Evolutionary conservation across 2,888 invertebrate genomes (phyloP).

Genomic region (Myopa tessellatipennis): DNA sequence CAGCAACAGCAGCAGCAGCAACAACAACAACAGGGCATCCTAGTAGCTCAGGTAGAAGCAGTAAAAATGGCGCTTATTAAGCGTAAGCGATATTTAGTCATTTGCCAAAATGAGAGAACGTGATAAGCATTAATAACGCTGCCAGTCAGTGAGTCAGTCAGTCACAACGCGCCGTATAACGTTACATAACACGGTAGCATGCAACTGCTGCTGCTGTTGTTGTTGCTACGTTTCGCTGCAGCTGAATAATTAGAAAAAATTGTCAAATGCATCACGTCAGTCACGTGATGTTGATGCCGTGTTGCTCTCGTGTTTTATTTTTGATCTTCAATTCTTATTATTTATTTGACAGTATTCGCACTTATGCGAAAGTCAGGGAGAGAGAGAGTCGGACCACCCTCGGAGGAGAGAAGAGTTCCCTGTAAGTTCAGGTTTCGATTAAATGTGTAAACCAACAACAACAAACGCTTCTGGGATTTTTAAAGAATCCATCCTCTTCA

Average conservation of each 20-base stretch:
- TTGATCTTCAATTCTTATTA: not conserved
- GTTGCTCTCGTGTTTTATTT: not conserved
- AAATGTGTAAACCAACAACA: not conserved
- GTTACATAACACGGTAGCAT: slow-evolving; percentile 12
- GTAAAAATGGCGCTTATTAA: slow-evolving; percentile 51
- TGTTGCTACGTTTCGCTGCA: slow-evolving; percentile 34
- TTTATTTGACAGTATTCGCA: not conserved
- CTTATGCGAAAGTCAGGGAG: too few relatives aligned
- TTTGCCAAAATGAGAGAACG: slow-evolving; percentile 66
- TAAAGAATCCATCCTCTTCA: too few relatives aligned
- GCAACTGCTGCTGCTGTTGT: slow-evolving; percentile 41
- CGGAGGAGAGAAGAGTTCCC: too few relatives aligned
- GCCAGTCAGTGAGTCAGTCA: slow-evolving; percentile 27
- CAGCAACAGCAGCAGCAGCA: slow-evolving; percentile 38
- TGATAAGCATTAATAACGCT: slow-evolving; percentile 63
- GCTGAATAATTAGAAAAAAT: slow-evolving; percentile 49
- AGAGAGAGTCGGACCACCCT: too few relatives aligned
- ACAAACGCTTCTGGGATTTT: too few relatives aligned
- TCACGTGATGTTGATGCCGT: slow-evolving; percentile 29
- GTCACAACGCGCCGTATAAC: slow-evolving; percentile 18
- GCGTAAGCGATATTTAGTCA: slow-evolving; percentile 66
- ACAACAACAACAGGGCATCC: slow-evolving; percentile 2
- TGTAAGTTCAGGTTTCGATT: too few relatives aligned
- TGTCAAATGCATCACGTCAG: slow-evolving; percentile 44
- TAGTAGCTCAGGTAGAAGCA: slow-evolving; percentile 6